These are phyloP conservation scores for Poecilia gillii DNA, from an alignment of 2,797 vertebrate genomes.

Conservation along the genomic window DNA sequence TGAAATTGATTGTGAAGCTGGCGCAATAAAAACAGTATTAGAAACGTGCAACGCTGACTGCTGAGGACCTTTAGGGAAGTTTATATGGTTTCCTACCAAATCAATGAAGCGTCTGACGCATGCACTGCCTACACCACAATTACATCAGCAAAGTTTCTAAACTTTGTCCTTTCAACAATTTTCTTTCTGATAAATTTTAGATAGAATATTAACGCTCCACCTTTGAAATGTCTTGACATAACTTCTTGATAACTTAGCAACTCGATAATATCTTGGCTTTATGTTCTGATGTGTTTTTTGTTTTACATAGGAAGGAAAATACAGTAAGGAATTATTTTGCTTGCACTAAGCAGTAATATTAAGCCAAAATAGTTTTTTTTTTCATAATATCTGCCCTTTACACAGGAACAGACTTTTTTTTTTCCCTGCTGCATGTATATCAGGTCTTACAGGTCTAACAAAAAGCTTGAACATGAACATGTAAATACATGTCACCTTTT, in stretches of 20 bases:
- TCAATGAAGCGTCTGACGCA: not conserved
- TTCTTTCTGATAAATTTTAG: not conserved
- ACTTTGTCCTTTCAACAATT: not conserved
- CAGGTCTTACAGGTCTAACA: constrained; percentile 21
- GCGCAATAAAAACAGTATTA: not conserved
- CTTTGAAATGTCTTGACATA: not conserved
- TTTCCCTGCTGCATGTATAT: constrained; percentile 12
- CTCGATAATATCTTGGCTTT: not conserved
- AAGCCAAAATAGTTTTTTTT: not conserved
- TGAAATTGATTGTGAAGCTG: not conserved
- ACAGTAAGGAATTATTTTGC: not conserved
- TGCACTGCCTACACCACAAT: not conserved
- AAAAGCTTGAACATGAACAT: constrained; percentile 31
- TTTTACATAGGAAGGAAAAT: not conserved
- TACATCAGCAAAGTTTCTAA: not conserved
- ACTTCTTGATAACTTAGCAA: not conserved
- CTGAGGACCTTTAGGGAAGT: not conserved
- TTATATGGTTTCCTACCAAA: not conserved
- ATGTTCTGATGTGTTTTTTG: not conserved
- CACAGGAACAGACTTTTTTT: constrained; percentile 11
- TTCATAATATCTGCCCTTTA: constrained; percentile 1
- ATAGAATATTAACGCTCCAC: not conserved
- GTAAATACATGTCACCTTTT: constrained; percentile 17
- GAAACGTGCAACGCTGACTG: not conserved
- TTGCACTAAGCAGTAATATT: not conserved